These are phyloP conservation scores for Agonopterix subpropinquella DNA, from an alignment of 2,888 invertebrate species.

Conservation along the genomic window DNA sequence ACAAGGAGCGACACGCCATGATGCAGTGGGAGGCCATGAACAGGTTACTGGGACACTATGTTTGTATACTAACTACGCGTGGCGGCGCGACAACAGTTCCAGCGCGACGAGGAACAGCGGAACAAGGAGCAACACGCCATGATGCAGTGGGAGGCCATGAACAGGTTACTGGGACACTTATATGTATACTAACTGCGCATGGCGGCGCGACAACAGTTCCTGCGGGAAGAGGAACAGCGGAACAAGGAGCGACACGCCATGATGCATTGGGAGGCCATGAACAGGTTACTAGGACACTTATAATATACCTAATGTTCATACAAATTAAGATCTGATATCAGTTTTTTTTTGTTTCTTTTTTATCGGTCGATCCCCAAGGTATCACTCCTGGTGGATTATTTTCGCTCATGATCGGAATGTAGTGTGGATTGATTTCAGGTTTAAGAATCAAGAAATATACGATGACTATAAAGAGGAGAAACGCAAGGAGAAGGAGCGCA, in stretches of 20 bases:
- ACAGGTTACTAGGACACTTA: slow-evolving; percentile 36
- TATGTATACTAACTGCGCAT: slow-evolving; percentile 17
- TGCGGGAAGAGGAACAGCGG: slow-evolving; percentile 39
- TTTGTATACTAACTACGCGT: slow-evolving; percentile 26
- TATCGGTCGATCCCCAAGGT: too few relatives aligned
- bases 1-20: slow-evolving; percentile 47
- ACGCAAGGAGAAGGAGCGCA: slow-evolving; percentile 45
- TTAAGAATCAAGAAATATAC: slow-evolving; percentile 67
- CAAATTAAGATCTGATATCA: too few relatives aligned
- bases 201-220: slow-evolving; percentile 34
- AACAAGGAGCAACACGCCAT: too few relatives aligned
- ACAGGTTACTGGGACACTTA: too few relatives aligned
- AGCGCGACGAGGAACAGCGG: slow-evolving; percentile 9
- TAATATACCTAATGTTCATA: too few relatives aligned
- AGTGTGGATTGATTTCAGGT: slow-evolving; percentile 31
- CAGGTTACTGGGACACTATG: slow-evolving; percentile 28
- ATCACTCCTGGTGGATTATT: too few relatives aligned
- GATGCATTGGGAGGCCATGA: slow-evolving; percentile 73
- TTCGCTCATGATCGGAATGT: too few relatives aligned
- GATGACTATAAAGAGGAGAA: slow-evolving; percentile 55
- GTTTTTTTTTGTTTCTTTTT: too few relatives aligned
- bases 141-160: too few relatives aligned
- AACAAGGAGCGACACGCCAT: slow-evolving; percentile 46
- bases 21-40: slow-evolving; percentile 75
- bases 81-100: slow-evolving; percentile 34